phyloP scores from a whole-genome alignment of 2,113 vertebrate genomes.

The Fulica atra region DNA sequence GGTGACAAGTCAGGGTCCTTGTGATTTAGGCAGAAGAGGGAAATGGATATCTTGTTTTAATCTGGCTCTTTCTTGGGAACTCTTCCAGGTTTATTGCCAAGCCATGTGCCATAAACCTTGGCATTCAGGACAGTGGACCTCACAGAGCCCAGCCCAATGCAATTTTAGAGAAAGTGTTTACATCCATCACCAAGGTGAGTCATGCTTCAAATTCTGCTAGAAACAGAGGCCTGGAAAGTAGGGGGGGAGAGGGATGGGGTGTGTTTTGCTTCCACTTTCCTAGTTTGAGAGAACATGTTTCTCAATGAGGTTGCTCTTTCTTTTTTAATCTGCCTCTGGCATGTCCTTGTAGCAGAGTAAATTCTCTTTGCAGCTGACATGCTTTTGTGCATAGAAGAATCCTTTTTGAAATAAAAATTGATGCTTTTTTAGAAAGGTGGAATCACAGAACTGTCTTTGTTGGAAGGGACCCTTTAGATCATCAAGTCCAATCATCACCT shows the following conservation, averaged over 20 bases:
- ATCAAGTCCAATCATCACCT: no score
- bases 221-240: not conserved
- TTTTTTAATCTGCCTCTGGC: not conserved
- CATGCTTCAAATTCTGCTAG: not conserved
- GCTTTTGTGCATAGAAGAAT: not conserved
- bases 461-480: no score
- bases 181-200: slow-evolving; percentile 93
- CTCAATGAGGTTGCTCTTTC: not conserved
- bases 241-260: no score
- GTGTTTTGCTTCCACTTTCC: not conserved
- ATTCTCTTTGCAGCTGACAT: not conserved
- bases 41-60: not conserved
- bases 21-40: not conserved
- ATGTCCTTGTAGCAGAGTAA: not conserved
- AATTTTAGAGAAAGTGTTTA: slow-evolving; percentile 95
- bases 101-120: slow-evolving; percentile 83
- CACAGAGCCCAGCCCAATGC: slow-evolving; percentile 86
- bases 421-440: not conserved
- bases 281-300: not conserved
- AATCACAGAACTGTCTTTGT: no score
- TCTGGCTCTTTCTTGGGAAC: not conserved
- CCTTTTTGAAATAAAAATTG: not conserved
- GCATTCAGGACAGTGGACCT: slow-evolving; percentile 81
- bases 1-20: not conserved
- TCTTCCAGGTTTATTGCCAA: slow-evolving; percentile 89